Base-by-base conservation (phyloP, 2,797 vertebrate genomes). In the Siniperca obscura region DNA sequence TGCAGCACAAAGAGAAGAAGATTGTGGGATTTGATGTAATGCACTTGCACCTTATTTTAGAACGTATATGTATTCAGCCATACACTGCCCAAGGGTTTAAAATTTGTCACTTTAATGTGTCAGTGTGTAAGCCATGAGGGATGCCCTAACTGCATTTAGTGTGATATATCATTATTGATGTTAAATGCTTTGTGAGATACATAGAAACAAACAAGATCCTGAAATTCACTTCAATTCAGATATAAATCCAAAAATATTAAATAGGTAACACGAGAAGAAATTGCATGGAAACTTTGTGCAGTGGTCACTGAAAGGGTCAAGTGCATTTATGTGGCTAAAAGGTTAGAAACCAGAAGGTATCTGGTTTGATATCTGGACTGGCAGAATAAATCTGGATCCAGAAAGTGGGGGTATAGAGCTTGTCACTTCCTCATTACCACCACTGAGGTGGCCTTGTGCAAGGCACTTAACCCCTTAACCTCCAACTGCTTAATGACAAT, bases 1-100 rank as follows among this genome's bases (percentile, higher is more conserved):
- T 85, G 72, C 61, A 90, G 68, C 3, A 27, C 81, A 65, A 53
- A 72, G 30, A 83, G 4, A 66, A 40, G 22, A 16, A 81, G 67
- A 67, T 8, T 27, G 30, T 25, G 38, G 21, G 22, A 52, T 52
- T 46, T 42, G 0, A 48, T 16, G 27, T 3, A 4, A 36, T 11
- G 14, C 14, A 76, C 10, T 64, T 30, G 6, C 3, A 44, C 21
- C 9, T 64, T 17, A 52, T 30, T 52, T 62, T 25, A 57, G n/a
- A 72, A 66, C 4, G 3, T 7, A 6, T 19, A 60, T 19, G 16
- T 52, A 12, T 69, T 59, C 2, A 3, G 8, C 1, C n/a, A 76
- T 21, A 38, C 3, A 21, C 16, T 56, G 6, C 2, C 2, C 13
- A 0, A 2, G 1, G 2, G 17, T 14, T 61, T 34, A n/a, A 60